Conservation (phyloP, 2,888 invertebrate species). For the Philereme vetulata region DNA sequence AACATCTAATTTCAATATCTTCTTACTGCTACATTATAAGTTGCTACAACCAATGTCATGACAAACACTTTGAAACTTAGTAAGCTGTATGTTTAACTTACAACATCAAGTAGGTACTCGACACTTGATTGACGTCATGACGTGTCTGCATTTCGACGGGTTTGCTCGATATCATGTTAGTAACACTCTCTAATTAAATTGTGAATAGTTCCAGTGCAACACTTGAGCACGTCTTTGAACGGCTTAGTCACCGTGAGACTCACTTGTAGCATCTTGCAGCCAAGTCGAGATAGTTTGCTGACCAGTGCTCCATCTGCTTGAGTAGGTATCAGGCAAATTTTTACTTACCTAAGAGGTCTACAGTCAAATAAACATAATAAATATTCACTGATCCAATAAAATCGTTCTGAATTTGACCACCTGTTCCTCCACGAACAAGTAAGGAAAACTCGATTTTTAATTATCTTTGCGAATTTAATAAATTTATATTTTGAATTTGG, state of each 20-base stretch:
- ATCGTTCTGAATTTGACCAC: too few relatives aligned
- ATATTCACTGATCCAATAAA: too few relatives aligned
- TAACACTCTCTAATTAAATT: constrained; percentile 5
- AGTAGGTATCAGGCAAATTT: too few relatives aligned
- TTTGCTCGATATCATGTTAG: constrained; percentile 1
- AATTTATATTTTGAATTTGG: too few relatives aligned
- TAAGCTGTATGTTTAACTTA: not conserved
- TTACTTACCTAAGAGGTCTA: too few relatives aligned
- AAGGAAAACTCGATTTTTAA: too few relatives aligned
- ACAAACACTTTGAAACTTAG: not conserved
- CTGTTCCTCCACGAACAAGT: too few relatives aligned
- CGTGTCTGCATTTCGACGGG: constrained; percentile 11
- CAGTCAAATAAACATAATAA: too few relatives aligned
- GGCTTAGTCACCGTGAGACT: not conserved
- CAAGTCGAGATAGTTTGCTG: too few relatives aligned
- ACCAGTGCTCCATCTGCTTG: too few relatives aligned
- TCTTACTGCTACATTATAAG: not conserved
- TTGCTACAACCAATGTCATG: not conserved
- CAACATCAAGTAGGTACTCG: not conserved
- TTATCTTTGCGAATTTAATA: too few relatives aligned
- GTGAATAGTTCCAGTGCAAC: not conserved
- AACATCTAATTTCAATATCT: too few relatives aligned
- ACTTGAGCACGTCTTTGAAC: not conserved
- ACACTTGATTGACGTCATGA: constrained; percentile 10
- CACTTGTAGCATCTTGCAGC: not conserved